phyloP scores from a whole-genome alignment of 1,140 invertebrate genomes.

The Caenorhabditis latens region DNA sequence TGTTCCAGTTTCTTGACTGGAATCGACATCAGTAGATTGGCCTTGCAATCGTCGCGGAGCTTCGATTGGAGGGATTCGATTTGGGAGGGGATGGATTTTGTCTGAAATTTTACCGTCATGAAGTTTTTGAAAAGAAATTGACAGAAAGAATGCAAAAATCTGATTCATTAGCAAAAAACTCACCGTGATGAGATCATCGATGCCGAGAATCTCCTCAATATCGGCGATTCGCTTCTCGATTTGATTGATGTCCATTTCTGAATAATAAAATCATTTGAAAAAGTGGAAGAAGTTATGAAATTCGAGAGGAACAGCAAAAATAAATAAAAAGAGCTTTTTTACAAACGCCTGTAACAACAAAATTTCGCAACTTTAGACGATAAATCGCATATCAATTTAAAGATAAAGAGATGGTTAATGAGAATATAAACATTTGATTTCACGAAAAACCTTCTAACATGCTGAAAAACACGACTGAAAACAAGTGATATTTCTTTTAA shows the following conservation, averaged over 20 bases:
- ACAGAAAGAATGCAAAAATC: neutral
- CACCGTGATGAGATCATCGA: constrained; percentile 3
- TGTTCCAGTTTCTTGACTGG: constrained; percentile 12
- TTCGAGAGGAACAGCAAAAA: neutral
- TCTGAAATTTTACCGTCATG: neutral
- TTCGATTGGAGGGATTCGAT: constrained; percentile 17
- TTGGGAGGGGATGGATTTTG: constrained; percentile 9
- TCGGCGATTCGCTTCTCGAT: constrained; percentile 20
- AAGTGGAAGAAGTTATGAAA: neutral
- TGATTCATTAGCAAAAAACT: neutral
- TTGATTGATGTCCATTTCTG: neutral
- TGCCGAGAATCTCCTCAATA: constrained; percentile 25
- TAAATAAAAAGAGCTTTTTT: too few relatives aligned
- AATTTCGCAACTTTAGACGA: too few relatives aligned
- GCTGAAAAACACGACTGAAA: neutral
- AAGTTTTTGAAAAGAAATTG: neutral
- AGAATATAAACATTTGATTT: too few relatives aligned
- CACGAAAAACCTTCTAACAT: too few relatives aligned
- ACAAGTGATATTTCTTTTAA: neutral
- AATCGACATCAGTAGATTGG: constrained; percentile 1
- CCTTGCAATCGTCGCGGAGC: constrained; percentile 22
- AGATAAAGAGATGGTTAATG: too few relatives aligned
- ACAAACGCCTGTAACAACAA: too few relatives aligned
- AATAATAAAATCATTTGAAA: neutral
- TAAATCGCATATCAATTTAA: too few relatives aligned